These are phyloP conservation scores for Achlya flavicornis DNA, from an alignment of 2,888 invertebrate genomes.

Conservation along the genomic window DNA sequence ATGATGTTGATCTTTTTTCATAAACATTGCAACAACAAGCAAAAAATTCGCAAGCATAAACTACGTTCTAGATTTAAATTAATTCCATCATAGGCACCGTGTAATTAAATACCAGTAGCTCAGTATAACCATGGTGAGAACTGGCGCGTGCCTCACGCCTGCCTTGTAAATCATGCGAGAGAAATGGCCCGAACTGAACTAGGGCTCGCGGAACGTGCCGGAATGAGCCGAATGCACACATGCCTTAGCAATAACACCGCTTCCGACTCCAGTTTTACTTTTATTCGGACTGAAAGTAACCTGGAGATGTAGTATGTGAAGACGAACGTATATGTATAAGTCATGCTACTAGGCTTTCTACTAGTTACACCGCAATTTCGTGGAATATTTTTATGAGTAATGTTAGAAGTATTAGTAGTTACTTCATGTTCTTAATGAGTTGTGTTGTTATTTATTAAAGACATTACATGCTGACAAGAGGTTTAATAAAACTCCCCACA, in stretches of 20 bases:
- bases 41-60: background rate
- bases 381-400: too few relatives aligned
- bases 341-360: too few relatives aligned
- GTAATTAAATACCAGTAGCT: background rate
- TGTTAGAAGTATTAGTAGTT: too few relatives aligned
- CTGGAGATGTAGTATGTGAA: background rate
- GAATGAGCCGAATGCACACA: slow-evolving; percentile 27
- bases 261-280: background rate
- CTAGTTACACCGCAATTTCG: too few relatives aligned
- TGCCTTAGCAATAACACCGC: slow-evolving; percentile 15
- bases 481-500: too few relatives aligned
- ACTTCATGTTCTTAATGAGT: too few relatives aligned
- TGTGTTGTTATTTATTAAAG: too few relatives aligned
- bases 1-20: too few relatives aligned
- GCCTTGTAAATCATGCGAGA: slow-evolving; percentile 59
- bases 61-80: background rate
- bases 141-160: slow-evolving; percentile 46
- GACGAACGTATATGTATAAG: too few relatives aligned
- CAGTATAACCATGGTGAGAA: slow-evolving; percentile 6
- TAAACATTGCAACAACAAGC: background rate
- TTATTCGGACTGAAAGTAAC: background rate
- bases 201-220: slow-evolving; percentile 36
- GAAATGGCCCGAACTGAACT: slow-evolving; percentile 26
- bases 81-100: background rate
- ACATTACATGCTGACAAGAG: too few relatives aligned